phyloP scores from a whole-genome alignment of 2,888 invertebrate species.

The Agelastica alni region DNA sequence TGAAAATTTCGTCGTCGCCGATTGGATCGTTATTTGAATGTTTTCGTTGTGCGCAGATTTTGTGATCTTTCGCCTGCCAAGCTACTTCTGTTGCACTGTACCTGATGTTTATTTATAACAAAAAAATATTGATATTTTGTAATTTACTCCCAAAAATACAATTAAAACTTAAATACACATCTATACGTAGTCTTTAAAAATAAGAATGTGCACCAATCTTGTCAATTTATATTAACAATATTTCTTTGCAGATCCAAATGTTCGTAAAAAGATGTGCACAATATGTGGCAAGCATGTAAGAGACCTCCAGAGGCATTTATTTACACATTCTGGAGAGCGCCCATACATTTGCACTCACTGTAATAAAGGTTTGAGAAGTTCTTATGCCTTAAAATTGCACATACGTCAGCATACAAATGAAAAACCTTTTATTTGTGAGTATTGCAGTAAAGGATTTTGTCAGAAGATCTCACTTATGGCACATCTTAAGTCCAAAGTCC shows the following conservation, averaged over 20 bases:
- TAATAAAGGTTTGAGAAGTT: conserved; percentile 44
- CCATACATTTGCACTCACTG: conserved; percentile 44
- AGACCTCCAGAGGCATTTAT: conserved; percentile 44
- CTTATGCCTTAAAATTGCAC: conserved; percentile 46
- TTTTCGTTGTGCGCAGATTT: too few species aligned
- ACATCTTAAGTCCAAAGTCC: conserved; percentile 44
- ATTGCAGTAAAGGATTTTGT: conserved; percentile 44
- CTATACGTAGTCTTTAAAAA: too few species aligned
- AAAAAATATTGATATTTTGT: too few species aligned
- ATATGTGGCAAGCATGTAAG: conserved; percentile 47
- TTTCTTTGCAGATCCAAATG: conserved; percentile 45
- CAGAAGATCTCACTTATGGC: conserved; percentile 46
- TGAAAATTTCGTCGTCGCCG: too few species aligned
- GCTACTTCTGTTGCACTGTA: too few species aligned
- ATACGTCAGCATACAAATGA: conserved; percentile 48
- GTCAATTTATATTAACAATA: too few species aligned
- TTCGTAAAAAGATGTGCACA: conserved; percentile 43
- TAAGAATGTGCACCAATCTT: too few species aligned
- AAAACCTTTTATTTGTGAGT: conserved; percentile 46
- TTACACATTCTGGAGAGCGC: conserved; percentile 46
- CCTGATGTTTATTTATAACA: too few species aligned
- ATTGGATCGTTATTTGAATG: too few species aligned
- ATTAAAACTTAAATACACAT: too few species aligned
- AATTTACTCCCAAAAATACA: too few species aligned
- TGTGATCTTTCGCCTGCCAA: too few species aligned